Evolutionary conservation across 2,797 vertebrate species (phyloP), one percentile per base, ranked within the genome.

Genomic region (Phoeniculus purpureus): DNA sequence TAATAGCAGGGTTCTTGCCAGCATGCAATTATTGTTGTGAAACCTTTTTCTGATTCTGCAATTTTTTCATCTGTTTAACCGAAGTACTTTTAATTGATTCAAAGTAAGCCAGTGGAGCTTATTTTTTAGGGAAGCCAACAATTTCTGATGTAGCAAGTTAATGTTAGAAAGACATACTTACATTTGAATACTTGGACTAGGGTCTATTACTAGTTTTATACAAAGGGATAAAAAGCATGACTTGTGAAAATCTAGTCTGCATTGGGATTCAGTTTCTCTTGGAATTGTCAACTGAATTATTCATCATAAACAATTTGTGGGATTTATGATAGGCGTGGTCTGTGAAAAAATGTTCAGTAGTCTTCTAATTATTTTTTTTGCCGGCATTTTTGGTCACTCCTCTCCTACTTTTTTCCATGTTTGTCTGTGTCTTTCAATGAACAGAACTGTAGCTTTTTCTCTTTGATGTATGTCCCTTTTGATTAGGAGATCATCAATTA

Each of bases 401-500:
- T 29, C 55, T 77, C 86, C 90, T 70, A 66, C 26, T 64, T 87
- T 79, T 89, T 81, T 73, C 60, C 8, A 7, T 94, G 71, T 88
- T 94, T 93, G 80, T 59, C 37, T 85, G 59, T 89, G 75, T 90
- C 73, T 89, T 92, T 94, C 95, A 91, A 66, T 94, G 94, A 94
- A 87, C 52, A 71, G 91, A 90, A 90, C 78, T 93, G 84, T 87
- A 87, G 74, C 65, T 87, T 93, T 87, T 83, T 84, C 75, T 78
- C 94, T 97, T 96, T 97, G 96, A 96, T 96, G 91, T 94, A 48
- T 86, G 82, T 94, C 91, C 92, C 95, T 94, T 96, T 96, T 96
- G 94, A 95, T 96, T 95, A 94, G 85, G 32, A 91, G 91, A 84
- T 94, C 92, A 96, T 97, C 90, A 96, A 97, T 96, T 96, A 97